Evolutionary conservation across 2,888 invertebrate genomes (phyloP), one percentile per base, ranked within the genome.

Genomic region (Melieria omissa): DNA sequence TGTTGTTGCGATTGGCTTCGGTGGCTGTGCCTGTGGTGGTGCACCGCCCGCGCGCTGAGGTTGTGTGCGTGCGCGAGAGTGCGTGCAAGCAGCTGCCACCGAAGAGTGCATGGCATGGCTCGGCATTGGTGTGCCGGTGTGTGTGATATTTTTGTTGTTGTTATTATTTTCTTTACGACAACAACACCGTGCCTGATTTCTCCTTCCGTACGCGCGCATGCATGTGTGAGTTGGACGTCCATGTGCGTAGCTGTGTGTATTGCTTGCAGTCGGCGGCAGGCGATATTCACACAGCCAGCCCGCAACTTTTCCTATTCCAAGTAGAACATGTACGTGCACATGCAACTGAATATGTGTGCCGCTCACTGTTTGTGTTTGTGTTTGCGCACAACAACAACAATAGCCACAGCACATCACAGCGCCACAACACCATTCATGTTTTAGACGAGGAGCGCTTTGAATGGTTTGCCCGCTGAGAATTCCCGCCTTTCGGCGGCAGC

Each of bases 241-340:
- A 55, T 64, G 9, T 64, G 64, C 16, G 12, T 29, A 0, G 29
- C 29, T 29, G 29, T 29, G 29, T 29, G 29, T 54, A 45, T 60
- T 67, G 71, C 74, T 71, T 78, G 58, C 68, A 68, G 61, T 44
- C 81, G 82, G 83, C 83, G 82, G 80, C 79, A 82, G 83, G 83
- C 80, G 82, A 82, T 80, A 29, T 78, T 78, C 78, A 79, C 78
- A 78, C 81, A 79, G 78, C 81, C 74, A 78, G 63, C 68, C 75
- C 58, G 47, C 62, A 63, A 63, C 63, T 55, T 47, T 49, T 49
- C 62, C 55, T 69, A 55, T 63, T 10, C 29, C 54, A 45, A 44
- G 46, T 69, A n/a, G n/a, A n/a, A 62, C 42, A 14, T 63, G 46
- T n/a, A 47, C 29, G 47, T 46, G 66, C 41, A 41, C 42, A 41